Evolutionary conservation across 2,888 invertebrate species (phyloP).

Genomic region (Pollenia amentaria): DNA sequence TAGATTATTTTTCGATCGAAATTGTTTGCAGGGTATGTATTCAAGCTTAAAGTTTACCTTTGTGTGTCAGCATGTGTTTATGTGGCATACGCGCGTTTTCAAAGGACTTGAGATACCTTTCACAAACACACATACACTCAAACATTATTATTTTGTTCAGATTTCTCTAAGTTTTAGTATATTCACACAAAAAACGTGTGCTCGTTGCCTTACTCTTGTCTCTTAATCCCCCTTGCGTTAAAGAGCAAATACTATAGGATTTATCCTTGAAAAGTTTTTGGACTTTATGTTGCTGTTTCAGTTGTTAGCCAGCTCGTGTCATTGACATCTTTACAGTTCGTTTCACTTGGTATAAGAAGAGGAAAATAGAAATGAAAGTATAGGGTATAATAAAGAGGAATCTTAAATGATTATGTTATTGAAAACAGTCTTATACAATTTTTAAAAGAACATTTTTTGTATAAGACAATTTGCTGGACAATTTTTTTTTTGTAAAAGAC

Average conservation of each 20-base stretch:
- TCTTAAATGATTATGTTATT: too few species aligned
- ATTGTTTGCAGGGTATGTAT: too few species aligned
- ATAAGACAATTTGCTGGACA: too few species aligned
- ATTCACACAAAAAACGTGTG: neutral
- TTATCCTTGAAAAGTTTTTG: slow-evolving; percentile 75
- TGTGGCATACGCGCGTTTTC: slow-evolving; percentile 26
- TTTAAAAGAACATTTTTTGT: too few species aligned
- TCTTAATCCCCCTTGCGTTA: neutral
- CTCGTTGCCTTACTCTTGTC: neutral
- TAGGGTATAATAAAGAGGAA: neutral
- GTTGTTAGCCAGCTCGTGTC: slow-evolving; percentile 70
- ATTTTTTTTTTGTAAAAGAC: too few species aligned
- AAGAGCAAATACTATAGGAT: neutral
- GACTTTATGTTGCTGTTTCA: slow-evolving; percentile 16
- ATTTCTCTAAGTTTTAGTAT: neutral
- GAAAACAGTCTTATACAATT: too few species aligned
- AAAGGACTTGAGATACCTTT: slow-evolving; percentile 22
- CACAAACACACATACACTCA: neutral
- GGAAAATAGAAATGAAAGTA: neutral
- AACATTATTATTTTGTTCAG: neutral
- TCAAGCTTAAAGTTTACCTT: slow-evolving; percentile 30
- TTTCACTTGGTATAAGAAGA: slow-evolving; percentile 75
- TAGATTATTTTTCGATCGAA: too few species aligned
- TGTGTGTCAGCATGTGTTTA: neutral
- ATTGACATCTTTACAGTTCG: slow-evolving; percentile 80